phyloP scores from a whole-genome alignment of 2,113 vertebrate genomes.

The Passer montanus region DNA sequence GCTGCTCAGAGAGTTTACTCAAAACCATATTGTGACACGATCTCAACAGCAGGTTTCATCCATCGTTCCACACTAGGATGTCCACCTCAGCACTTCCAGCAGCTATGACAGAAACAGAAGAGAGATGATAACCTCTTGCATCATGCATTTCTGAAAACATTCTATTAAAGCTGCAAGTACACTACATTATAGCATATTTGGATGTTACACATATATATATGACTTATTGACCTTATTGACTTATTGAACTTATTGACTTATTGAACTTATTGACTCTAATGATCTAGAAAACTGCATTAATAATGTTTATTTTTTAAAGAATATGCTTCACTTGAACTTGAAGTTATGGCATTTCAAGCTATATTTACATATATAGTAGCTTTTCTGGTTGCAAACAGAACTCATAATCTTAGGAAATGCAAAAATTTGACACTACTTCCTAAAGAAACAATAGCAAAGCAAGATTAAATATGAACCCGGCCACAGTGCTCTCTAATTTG shows the following conservation, averaged over 20 bases:
- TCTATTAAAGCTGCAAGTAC: not conserved
- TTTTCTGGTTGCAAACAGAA: not conserved
- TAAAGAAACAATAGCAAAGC: not conserved
- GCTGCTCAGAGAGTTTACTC: not conserved
- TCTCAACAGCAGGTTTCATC: not conserved
- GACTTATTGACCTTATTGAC: not conserved
- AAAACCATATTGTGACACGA: not conserved
- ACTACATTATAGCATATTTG: not conserved
- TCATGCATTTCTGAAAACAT: not conserved
- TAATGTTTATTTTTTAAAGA: not conserved
- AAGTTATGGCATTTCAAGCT: not conserved
- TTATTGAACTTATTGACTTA: not conserved
- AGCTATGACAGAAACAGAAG: not conserved
- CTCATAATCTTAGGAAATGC: not conserved
- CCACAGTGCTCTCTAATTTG: not conserved
- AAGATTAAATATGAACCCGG: not conserved
- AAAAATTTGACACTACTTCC: not conserved
- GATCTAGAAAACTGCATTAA: not conserved
- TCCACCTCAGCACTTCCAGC: not conserved
- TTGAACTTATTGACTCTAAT: not conserved
- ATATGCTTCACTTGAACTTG: not conserved
- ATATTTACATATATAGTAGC: too few relatives aligned
- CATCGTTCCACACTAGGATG: fast-evolving
- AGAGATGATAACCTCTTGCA: not conserved
- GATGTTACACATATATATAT: not conserved